Evolutionary conservation across 2,113 vertebrate genomes (phyloP).

Genomic region (Pelecanoides urinatrix): DNA sequence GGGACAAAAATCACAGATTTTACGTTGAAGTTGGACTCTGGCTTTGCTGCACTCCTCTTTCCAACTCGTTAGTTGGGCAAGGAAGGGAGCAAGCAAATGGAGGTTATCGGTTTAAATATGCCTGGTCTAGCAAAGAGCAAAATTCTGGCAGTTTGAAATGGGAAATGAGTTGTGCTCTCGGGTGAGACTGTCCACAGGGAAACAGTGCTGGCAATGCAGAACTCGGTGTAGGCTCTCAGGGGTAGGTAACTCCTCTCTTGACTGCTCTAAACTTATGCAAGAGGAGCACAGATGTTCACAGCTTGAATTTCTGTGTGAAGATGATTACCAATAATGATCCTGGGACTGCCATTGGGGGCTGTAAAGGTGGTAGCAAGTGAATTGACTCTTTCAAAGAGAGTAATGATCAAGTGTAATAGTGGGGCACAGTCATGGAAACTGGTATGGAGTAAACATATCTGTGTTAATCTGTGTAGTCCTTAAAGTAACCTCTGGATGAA

Average conservation of each 20-base stretch:
- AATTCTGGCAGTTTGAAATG: neutral
- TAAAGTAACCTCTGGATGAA: neutral
- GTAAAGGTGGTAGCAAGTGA: neutral
- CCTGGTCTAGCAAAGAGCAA: neutral
- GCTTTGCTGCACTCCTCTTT: neutral
- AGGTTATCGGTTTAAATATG: neutral
- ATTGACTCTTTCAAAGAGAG: neutral
- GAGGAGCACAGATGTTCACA: neutral
- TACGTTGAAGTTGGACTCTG: neutral
- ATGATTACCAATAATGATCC: neutral
- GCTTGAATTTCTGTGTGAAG: neutral
- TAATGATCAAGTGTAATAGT: neutral
- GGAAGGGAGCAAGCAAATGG: neutral
- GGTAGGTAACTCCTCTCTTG: neutral
- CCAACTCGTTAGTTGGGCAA: neutral
- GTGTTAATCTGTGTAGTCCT: neutral
- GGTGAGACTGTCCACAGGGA: neutral
- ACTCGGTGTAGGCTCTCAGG: neutral
- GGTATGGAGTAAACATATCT: neutral
- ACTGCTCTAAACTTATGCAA: neutral
- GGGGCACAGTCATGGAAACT: neutral
- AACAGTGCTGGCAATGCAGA: rapidly evolving
- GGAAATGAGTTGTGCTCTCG: neutral
- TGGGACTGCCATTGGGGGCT: neutral
- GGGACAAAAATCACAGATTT: neutral